Evolutionary conservation across 2,113 vertebrate genomes (phyloP).

Genomic region (Herpailurus yagouaroundi): DNA sequence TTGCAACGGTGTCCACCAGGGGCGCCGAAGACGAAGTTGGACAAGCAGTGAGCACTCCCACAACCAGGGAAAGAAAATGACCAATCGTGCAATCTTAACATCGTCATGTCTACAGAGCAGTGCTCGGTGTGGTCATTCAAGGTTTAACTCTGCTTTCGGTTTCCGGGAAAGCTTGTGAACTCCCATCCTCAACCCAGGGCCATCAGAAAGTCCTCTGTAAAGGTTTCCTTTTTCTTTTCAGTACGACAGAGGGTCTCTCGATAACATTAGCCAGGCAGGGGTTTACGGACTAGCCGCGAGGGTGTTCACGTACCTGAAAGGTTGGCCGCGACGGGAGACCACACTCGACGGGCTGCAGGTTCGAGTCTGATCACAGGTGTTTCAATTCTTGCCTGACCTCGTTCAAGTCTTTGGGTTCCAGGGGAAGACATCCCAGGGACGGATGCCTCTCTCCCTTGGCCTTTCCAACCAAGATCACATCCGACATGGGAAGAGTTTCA

Average conservation of each 20-base stretch:
- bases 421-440: neutral
- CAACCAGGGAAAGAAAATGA: neutral
- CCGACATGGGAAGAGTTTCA: too few species aligned
- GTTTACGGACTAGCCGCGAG: accelerated
- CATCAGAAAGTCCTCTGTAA: neutral
- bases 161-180: neutral
- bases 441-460: neutral
- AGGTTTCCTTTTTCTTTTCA: neutral
- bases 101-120: neutral
- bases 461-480: neutral
- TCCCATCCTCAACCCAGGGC: too few species aligned
- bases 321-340: too few species aligned
- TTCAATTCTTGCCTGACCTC: neutral
- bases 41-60: too few species aligned
- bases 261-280: neutral
- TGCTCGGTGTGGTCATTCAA: neutral
- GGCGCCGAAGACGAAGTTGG: accelerated
- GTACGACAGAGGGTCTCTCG: neutral
- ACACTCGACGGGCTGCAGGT: accelerated
- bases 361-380: neutral
- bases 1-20: neutral
- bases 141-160: neutral
- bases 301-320: too few species aligned
- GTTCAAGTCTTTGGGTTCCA: neutral
- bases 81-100: too few species aligned